These are phyloP conservation scores for Hypomecis atomaria DNA, from an alignment of 2,888 invertebrate genomes.

Conservation along the genomic window DNA sequence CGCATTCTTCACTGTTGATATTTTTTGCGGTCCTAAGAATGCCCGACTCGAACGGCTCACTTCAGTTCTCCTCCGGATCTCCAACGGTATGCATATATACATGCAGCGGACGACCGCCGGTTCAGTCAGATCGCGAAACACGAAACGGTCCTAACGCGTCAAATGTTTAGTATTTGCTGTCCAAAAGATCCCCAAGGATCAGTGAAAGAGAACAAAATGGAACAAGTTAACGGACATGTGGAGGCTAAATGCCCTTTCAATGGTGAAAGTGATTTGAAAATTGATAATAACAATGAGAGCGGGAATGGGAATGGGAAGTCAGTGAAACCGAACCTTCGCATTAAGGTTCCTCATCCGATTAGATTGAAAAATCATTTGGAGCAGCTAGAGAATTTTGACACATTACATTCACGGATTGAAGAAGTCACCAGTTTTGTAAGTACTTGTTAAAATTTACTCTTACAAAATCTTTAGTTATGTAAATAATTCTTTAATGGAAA, in stretches of 20 bases:
- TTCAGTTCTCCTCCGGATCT: conserved; percentile 61
- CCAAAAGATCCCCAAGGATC: conserved; percentile 47
- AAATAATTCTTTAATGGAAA: no score
- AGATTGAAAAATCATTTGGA: conserved; percentile 66
- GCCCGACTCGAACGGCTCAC: conserved; percentile 54
- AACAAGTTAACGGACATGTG: conserved; percentile 60
- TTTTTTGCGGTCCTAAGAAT: conserved; percentile 61
- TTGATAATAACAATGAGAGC: conserved; percentile 50
- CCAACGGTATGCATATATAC: conserved; percentile 69
- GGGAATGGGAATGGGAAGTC: conserved; percentile 43
- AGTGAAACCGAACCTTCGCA: conserved; percentile 64
- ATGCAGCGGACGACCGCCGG: conserved; percentile 52
- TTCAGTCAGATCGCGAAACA: conserved; percentile 54
- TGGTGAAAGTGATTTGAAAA: conserved; percentile 62
- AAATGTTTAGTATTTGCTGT: conserved; percentile 59
- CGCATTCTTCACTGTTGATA: conserved; percentile 56
- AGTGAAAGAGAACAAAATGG: conserved; percentile 54
- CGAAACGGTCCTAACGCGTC: conserved; percentile 46
- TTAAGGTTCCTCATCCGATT: conserved; percentile 74
- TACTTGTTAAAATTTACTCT: conserved; percentile 33
- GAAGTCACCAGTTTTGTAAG: conserved; percentile 68
- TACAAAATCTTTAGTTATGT: no score
- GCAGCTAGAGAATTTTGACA: conserved; percentile 65
- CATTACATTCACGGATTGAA: conserved; percentile 64
- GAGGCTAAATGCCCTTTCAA: conserved; percentile 63